A percentile compares a stretch with the other conserved stretches of the same genome.
Evolutionary conservation across 2,113 vertebrate genomes (phyloP).

Genomic region (Nipponia nippon): DNA sequence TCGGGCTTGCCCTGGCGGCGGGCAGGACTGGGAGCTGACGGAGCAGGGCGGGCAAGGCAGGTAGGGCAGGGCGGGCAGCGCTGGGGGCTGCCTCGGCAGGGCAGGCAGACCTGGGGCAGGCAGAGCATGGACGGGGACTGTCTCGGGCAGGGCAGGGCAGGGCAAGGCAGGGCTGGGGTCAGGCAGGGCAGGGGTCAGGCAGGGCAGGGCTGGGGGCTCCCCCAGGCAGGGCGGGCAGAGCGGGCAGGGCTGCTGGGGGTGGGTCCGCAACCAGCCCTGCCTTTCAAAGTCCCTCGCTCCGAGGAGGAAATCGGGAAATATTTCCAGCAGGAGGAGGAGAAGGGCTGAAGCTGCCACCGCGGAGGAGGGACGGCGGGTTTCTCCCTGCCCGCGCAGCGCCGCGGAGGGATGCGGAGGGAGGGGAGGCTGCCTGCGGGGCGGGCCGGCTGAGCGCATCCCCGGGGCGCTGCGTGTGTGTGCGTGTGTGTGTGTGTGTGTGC

Average conservation of each 20-base stretch:
- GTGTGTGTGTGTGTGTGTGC: not conserved
- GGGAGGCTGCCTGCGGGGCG: not conserved
- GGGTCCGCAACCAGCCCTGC: constrained; percentile 27
- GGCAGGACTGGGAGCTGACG: too few relatives aligned
- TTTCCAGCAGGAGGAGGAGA: not conserved
- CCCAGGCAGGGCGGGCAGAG: not conserved
- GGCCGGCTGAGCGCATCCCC: constrained; percentile 42
- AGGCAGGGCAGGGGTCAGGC: not conserved
- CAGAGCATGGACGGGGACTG: not conserved
- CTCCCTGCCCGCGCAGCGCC: not conserved
- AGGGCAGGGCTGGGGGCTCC: not conserved
- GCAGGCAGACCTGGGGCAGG: not conserved
- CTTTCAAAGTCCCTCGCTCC: constrained; percentile 56
- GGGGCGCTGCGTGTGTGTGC: not conserved
- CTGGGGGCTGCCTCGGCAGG: too few relatives aligned
- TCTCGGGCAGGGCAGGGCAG: not conserved
- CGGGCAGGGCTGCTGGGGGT: constrained; percentile 14
- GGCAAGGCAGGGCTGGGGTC: not conserved
- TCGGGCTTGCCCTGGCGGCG: too few relatives aligned
- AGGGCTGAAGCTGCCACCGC: not conserved
- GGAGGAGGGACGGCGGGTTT: not conserved
- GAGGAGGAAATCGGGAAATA: constrained; percentile 45
- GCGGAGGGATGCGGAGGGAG: constrained; percentile 30
- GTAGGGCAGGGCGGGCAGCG: not conserved
- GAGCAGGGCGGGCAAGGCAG: not conserved